Evolutionary conservation across 2,888 invertebrate genomes (phyloP).

Genomic region (Patella ulyssiponensis): DNA sequence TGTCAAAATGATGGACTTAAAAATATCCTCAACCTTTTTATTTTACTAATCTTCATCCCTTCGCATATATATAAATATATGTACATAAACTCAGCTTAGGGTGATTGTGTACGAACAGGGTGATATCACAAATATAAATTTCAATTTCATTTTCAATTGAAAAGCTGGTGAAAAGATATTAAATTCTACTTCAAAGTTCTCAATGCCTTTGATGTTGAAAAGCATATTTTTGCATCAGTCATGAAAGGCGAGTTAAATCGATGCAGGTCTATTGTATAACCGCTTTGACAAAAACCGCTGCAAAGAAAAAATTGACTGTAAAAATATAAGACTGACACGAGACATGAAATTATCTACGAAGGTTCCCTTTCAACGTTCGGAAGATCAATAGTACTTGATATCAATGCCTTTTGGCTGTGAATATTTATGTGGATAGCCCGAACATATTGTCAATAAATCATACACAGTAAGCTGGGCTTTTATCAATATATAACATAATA

Average conservation of each 20-base stretch:
- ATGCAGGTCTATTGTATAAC: not conserved
- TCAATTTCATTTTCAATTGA: no score
- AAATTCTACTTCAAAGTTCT: not conserved
- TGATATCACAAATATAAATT: no score
- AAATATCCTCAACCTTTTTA: no score
- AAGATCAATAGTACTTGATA: not conserved
- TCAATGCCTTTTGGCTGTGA: not conserved
- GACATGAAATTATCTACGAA: not conserved
- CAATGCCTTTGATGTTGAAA: not conserved
- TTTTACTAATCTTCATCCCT: no score
- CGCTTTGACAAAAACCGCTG: not conserved
- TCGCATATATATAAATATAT: no score
- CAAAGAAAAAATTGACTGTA: not conserved
- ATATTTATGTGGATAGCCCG: not conserved
- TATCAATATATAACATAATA: slow-evolving; percentile 1
- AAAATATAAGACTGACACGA: slow-evolving; percentile 1
- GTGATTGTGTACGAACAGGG: no score
- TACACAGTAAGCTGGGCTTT: not conserved
- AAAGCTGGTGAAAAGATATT: not conserved
- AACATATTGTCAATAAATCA: slow-evolving; percentile 1
- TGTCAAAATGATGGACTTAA: no score
- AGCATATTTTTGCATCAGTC: slow-evolving; percentile 1
- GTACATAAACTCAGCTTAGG: no score
- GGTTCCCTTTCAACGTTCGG: not conserved
- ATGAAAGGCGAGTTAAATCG: not conserved